phyloP scores from a whole-genome alignment of 2,888 invertebrate genomes.

The Scaptomyza parva region DNA sequence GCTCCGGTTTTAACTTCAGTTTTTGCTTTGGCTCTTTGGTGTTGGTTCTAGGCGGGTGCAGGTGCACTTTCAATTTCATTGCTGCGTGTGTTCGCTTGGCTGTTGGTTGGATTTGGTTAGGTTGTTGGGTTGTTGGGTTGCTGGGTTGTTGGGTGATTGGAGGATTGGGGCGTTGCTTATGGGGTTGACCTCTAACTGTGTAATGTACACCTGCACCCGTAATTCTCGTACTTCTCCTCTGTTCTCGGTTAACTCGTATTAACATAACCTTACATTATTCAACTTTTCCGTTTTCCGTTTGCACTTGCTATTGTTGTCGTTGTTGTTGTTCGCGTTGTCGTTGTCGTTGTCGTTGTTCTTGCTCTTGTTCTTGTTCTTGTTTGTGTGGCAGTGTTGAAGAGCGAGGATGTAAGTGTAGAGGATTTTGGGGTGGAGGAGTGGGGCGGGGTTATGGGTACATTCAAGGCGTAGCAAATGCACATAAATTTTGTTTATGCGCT shows the following conservation, averaged over 20 bases:
- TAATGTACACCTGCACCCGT: conserved; percentile 53
- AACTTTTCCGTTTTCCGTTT: conserved; percentile 67
- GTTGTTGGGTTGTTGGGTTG: too few species aligned
- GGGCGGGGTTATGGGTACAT: neutral
- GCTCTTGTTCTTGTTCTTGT: conserved; percentile 5
- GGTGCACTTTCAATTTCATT: conserved; percentile 47
- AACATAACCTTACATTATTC: conserved; percentile 77
- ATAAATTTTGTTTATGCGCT: conserved; percentile 70
- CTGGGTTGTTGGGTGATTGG: neutral
- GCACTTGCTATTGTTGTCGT: too few species aligned
- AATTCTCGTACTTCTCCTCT: conserved; percentile 11
- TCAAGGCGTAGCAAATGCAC: conserved; percentile 55
- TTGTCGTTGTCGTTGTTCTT: conserved; percentile 9
- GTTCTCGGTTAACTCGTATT: conserved; percentile 44
- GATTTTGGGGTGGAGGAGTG: neutral
- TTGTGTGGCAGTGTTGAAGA: too few species aligned
- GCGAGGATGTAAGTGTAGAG: too few species aligned
- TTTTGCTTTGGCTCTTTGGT: neutral
- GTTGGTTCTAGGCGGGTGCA: conserved; percentile 20
- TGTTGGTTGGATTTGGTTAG: too few species aligned
- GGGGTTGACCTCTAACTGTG: conserved; percentile 56
- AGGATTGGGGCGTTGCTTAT: too few species aligned
- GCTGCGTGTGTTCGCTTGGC: conserved; percentile 3
- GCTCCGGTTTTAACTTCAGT: neutral
- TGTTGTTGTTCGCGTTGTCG: too few species aligned